Percentiles rank a stretch among this genome's conserved stretches.
phyloP scores from a whole-genome alignment of 2,797 vertebrate species.

The Psittacula echo region DNA sequence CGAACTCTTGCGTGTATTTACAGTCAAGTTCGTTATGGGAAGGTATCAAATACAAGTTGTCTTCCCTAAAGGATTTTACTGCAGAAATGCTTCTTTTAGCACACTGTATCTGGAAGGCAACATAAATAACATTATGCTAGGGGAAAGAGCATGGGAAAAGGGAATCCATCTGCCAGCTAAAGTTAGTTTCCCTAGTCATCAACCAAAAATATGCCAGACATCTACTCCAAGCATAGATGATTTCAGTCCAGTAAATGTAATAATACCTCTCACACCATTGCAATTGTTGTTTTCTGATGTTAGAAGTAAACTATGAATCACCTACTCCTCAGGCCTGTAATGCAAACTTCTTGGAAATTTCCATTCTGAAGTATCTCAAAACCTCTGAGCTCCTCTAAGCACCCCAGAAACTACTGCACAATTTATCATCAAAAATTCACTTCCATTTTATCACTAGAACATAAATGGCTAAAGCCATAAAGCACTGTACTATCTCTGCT shows the following conservation, averaged over 20 bases:
- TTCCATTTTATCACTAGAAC: neutral
- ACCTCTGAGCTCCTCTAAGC: neutral
- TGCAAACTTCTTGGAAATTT: neutral
- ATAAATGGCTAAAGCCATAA: neutral
- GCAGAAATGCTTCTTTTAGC: constrained; percentile 8
- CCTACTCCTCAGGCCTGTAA: neutral
- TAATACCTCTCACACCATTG: neutral
- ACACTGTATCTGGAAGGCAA: neutral
- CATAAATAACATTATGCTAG: neutral
- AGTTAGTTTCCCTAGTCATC: neutral
- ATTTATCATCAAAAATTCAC: neutral
- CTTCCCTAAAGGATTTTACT: constrained; percentile 48
- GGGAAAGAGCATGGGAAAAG: neutral
- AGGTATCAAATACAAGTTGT: constrained; percentile 32
- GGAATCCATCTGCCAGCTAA: neutral
- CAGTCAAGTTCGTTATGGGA: constrained; percentile 61
- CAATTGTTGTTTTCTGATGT: neutral
- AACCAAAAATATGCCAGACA: neutral
- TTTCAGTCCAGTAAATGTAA: neutral
- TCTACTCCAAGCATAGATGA: neutral
- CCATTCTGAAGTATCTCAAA: neutral
- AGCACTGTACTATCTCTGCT: neutral
- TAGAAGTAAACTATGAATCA: neutral
- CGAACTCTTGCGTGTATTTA: constrained; percentile 51
- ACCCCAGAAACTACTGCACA: neutral